These are phyloP conservation scores for Acrocyrtus sp. DNA, from an alignment of 2,888 invertebrate genomes.

Conservation along the genomic window DNA sequence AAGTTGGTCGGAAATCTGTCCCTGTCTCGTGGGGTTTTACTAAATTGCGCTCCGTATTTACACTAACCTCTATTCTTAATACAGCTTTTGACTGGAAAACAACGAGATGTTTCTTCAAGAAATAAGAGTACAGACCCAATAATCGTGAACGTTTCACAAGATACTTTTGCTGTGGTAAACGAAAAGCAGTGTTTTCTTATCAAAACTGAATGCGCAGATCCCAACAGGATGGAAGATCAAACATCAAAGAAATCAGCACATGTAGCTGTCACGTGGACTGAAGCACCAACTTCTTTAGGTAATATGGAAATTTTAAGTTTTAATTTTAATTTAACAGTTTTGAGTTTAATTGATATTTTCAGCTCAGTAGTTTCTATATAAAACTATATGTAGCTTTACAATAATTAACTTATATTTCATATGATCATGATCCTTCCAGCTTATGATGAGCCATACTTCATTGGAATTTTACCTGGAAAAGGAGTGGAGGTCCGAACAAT, in stretches of 20 bases:
- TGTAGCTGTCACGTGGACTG: constrained; percentile 79
- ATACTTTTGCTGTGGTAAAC: constrained; percentile 82
- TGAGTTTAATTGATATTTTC: too few species aligned
- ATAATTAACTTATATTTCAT: too few species aligned
- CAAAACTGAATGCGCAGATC: constrained; percentile 74
- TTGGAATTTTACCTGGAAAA: constrained; percentile 82
- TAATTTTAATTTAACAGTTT: too few species aligned
- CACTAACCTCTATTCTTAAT: constrained; percentile 10
- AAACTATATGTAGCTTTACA: too few species aligned
- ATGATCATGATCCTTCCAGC: constrained; percentile 72
- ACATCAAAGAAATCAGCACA: constrained; percentile 71
- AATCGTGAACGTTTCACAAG: constrained; percentile 80
- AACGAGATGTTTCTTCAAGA: constrained; percentile 86
- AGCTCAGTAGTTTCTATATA: too few species aligned
- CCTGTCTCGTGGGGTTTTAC: too few species aligned
- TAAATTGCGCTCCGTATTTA: too few species aligned
- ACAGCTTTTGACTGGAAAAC: constrained; percentile 69
- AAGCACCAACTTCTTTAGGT: constrained; percentile 79
- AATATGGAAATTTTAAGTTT: constrained; percentile 60
- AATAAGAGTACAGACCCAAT: constrained; percentile 85
- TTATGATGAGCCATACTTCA: constrained; percentile 92
- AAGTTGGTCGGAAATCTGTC: constrained; percentile 64
- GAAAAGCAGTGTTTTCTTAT: constrained; percentile 71
- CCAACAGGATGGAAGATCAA: constrained; percentile 78
- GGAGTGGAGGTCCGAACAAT: constrained; percentile 87